Evolutionary conservation across 2,797 vertebrate genomes (phyloP), one percentile per base, ranked within the genome.

Genomic region (Menidia menidia): DNA sequence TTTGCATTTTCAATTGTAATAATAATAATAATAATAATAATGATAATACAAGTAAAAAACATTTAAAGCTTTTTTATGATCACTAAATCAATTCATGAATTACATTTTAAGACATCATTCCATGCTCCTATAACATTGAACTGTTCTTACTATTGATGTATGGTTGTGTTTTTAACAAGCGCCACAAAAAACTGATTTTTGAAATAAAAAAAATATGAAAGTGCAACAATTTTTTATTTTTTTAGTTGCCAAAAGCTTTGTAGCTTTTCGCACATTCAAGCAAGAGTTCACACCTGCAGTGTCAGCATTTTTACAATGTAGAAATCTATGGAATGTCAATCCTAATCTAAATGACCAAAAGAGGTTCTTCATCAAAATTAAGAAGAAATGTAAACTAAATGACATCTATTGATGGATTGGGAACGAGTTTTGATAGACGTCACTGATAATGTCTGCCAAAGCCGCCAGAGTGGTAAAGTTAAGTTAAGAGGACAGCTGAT

Each of bases 401-500:
- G 76, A 73, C 80, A 71, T 65, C n/a, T 60, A 51, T 48, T 73
- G 59, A 84, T 61, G 62, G 61, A 83, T 74, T 14, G 74, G 66
- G 65, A 74, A 53, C 55, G 57, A 64, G 25, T 48, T 70, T 39
- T 74, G 64, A 80, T 77, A 63, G 43, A 31, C 54, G 74, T 64
- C 62, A 68, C 60, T 65, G 63, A 83, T 81, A n/a, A 18, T n/a
- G 59, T 18, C 72, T 66, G 74, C 64, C 35, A 31, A 50, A 69
- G 33, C 60, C 64, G 78, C 61, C 62, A 71, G 57, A 45, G 60
- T 78, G 82, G 84, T 82, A 10, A 12, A 82, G 55, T 59, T 52
- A 14, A 71, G 73, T 85, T 72, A 81, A 71, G 64, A 64, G 85
- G 78, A 81, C 77, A 84, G 60, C 78, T 80, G 77, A 77, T 81